Base-by-base conservation (phyloP, 2,113 vertebrate species). In the Dicentrarchus labrax region DNA sequence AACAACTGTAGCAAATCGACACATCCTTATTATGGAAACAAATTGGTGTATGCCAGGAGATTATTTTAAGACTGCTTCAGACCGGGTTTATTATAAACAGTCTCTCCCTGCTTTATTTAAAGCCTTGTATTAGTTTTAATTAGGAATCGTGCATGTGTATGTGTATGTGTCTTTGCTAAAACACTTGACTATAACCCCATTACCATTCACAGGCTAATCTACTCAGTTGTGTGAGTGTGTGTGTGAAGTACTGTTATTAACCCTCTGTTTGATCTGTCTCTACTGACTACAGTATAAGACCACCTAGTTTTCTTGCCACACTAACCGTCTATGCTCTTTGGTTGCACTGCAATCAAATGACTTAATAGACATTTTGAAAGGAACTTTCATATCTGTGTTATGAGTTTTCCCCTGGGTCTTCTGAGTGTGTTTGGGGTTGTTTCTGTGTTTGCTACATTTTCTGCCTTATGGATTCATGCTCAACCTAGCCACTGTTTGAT, bases 201-300 rank as follows among this genome's bases (percentile, higher is more conserved):
- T 86, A 91, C 66, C 70, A 80, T 76, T 89, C 53, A 47, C 38
- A 61, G 59, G 81, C 84, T 87, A 80, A 91, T 88, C 81, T 82
- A 81, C 83, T 80, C 24, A 61, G 50, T 74, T 82, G 71, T 71
- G 64, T 84, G 59, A 51, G 85, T 77, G 91, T 89, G 92, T 92
- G 2, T 30, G 95, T 72, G 22, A 88, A 94, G 92, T 95, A 92
- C 93, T 93, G 83, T 95, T 95, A 97, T 97, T 96, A 96, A 95
- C 92, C 94, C 94, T 64, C 53, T 95, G 93, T 97, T 96, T 97
- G 95, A 97, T 97, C 96, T 94, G 91, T 91, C 95, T 92, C 89
- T n/a, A n/a, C 92, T 87, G 93, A 92, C 92, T 96, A 96, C 94
- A 93, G 95, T 96, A 95, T 93, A 97, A 95, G 93, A 89, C 86